Percentiles rank a stretch among this genome's conserved stretches.
Evolutionary conservation across 2,797 vertebrate species (phyloP).

Genomic region (Sitta carolinensis): DNA sequence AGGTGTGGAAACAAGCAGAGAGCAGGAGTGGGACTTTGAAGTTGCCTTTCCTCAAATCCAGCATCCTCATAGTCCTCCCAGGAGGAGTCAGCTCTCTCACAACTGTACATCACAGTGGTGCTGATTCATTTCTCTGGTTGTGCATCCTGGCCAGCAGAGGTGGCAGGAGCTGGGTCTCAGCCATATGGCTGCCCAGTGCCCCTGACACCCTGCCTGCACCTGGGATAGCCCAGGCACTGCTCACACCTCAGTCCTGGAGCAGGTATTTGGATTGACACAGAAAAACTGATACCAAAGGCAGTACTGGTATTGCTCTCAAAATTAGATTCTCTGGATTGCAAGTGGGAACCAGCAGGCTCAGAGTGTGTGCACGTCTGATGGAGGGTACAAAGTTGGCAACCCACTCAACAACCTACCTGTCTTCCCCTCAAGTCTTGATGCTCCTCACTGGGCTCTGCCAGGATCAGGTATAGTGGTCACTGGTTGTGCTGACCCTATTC

Average conservation of each 20-base stretch:
- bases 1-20: not conserved
- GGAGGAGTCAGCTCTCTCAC: not conserved
- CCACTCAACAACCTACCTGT: not conserved
- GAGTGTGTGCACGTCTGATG: rapidly evolving
- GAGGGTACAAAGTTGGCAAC: not conserved
- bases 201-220: not conserved
- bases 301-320: not conserved
- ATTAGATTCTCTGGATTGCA: not conserved
- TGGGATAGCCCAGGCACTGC: not conserved
- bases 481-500: not conserved
- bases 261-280: rapidly evolving
- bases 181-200: not conserved
- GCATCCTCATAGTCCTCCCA: not conserved
- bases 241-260: rapidly evolving
- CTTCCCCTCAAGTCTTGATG: not conserved
- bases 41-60: not conserved
- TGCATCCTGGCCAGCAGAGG: rapidly evolving
- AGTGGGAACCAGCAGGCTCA: not conserved
- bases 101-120: not conserved
- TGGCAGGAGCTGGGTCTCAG: rapidly evolving
- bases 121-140: not conserved
- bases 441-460: not conserved
- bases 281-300: not conserved
- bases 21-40: not conserved
- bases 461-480: not conserved